Evolutionary conservation across 1,140 invertebrate species (phyloP).

Genomic region (Trichonephila clavipes): DNA sequence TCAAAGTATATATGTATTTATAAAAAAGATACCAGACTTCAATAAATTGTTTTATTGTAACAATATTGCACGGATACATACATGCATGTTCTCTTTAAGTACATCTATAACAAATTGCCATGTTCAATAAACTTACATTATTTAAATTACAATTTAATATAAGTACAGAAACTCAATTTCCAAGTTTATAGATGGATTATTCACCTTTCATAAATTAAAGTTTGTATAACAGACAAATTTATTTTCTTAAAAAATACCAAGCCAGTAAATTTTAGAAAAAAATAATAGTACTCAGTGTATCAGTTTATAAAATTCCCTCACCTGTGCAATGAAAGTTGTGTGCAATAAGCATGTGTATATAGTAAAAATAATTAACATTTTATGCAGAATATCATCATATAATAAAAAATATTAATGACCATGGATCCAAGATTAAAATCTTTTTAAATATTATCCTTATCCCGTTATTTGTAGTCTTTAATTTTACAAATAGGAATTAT

Average conservation of each 20-base stretch:
- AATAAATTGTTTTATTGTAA: not conserved
- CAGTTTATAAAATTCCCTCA: not conserved
- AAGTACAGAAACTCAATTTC: not conserved
- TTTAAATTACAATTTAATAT: not conserved
- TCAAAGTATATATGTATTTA: too few relatives aligned
- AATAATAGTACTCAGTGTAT: not conserved
- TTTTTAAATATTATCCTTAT: too few relatives aligned
- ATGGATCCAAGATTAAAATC: too few relatives aligned
- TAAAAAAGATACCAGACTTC: not conserved
- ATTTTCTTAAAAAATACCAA: not conserved
- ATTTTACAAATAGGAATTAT: too few relatives aligned
- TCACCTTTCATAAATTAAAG: not conserved
- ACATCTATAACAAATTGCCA: slow-evolving; percentile 29
- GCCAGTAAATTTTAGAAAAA: not conserved
- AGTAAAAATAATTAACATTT: not conserved
- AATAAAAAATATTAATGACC: too few relatives aligned
- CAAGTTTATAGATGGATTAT: not conserved
- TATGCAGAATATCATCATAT: not conserved
- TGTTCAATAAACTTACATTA: not conserved
- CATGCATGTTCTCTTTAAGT: not conserved
- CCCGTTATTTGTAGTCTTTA: too few relatives aligned
- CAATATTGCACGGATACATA: slow-evolving; percentile 45
- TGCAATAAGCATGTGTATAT: not conserved
- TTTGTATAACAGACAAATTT: not conserved
- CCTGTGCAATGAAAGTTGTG: not conserved